Conservation (phyloP, 2,113 vertebrate genomes). For the Suncus etruscus region DNA sequence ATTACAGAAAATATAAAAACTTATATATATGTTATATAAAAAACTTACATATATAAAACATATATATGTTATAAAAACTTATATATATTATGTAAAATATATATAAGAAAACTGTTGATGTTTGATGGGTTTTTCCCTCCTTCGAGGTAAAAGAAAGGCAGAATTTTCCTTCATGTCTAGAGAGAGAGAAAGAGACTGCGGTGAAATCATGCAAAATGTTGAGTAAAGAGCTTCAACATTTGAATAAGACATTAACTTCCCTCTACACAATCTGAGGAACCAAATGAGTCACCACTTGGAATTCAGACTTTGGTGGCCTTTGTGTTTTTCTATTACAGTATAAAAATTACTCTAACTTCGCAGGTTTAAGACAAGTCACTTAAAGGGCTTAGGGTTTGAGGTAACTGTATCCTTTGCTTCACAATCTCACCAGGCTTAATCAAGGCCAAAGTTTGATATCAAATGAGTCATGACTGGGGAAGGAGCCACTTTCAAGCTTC, state of each 20-base stretch:
- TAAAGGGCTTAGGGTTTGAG: too few species aligned
- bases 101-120: not conserved
- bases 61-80: too few species aligned
- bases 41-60: too few species aligned
- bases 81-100: too few species aligned
- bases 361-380: not conserved
- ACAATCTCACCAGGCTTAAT: not conserved
- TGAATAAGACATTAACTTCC: not conserved
- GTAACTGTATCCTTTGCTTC: not conserved
- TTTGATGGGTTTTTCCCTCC: not conserved
- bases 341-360: not conserved
- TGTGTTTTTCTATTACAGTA: too few species aligned
- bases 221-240: fast-evolving
- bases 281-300: not conserved
- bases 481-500: not conserved
- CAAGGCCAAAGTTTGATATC: not conserved
- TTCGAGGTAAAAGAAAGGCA: not conserved
- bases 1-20: too few species aligned
- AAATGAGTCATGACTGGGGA: not conserved
- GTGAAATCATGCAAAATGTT: too few species aligned
- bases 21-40: too few species aligned
- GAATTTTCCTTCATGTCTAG: not conserved
- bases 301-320: not conserved
- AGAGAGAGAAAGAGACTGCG: not conserved
- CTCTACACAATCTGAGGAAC: not conserved